These are phyloP conservation scores for Xestoiulus laeticollis DNA, from an alignment of 2,888 invertebrate genomes.

Conservation along the genomic window DNA sequence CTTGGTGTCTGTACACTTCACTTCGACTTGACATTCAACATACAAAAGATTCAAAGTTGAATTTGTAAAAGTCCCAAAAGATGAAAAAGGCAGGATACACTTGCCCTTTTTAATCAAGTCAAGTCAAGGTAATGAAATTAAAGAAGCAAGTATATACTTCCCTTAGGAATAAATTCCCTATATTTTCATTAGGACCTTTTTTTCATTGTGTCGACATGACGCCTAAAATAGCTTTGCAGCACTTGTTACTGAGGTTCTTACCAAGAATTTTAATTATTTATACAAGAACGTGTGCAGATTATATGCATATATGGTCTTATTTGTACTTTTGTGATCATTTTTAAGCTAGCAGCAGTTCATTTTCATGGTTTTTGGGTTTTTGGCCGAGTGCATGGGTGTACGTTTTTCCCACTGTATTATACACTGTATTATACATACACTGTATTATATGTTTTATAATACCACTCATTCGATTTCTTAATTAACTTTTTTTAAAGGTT, in stretches of 20 bases:
- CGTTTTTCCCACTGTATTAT: not conserved
- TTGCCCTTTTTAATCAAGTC: conserved; percentile 31
- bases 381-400: not conserved
- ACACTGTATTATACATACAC: not conserved
- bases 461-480: not conserved
- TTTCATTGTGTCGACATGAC: not conserved
- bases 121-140: not conserved
- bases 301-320: not conserved
- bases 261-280: not conserved
- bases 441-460: not conserved
- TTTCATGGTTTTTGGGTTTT: not conserved
- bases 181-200: conserved; percentile 30
- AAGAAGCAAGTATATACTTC: not conserved
- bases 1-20: not conserved
- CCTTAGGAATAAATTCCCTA: not conserved
- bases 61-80: not conserved
- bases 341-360: not conserved
- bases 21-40: not conserved
- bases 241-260: not conserved
- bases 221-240: not conserved
- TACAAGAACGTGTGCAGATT: not conserved
- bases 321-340: not conserved
- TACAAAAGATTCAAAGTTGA: not conserved
- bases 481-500: not conserved
- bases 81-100: not conserved